Conservation (phyloP, 2,797 vertebrate species). For the Hoplostethus atlanticus region DNA sequence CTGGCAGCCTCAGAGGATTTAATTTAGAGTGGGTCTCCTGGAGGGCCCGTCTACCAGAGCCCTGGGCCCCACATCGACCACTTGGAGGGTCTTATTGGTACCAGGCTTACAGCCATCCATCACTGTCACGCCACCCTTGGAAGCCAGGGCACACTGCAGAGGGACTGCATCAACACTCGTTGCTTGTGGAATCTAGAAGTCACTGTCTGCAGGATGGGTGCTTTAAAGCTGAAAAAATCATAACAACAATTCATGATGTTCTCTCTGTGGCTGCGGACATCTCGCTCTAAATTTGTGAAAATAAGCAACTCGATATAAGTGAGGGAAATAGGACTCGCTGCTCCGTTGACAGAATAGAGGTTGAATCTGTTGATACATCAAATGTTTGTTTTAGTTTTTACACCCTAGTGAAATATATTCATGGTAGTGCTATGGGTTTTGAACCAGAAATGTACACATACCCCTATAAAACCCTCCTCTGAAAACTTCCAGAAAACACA, state of each 20-base stretch:
- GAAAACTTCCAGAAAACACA: no score
- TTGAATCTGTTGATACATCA: constrained; percentile 41
- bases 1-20: constrained; percentile 82
- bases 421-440: constrained; percentile 29
- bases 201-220: constrained; percentile 32
- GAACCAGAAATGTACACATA: constrained; percentile 28
- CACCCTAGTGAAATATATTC: constrained; percentile 10
- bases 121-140: constrained; percentile 80
- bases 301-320: constrained; percentile 7
- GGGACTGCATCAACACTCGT: constrained; percentile 56
- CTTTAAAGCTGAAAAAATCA: constrained; percentile 29
- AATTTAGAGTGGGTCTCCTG: constrained; percentile 86
- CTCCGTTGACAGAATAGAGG: constrained; percentile 44
- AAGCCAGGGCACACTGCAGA: constrained; percentile 47
- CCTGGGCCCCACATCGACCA: constrained; percentile 71
- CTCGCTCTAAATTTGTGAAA: constrained; percentile 21
- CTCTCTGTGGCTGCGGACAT: constrained; percentile 2
- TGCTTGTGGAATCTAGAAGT: constrained; percentile 55
- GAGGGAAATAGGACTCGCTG: constrained; percentile 34
- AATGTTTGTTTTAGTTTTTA: constrained; percentile 49
- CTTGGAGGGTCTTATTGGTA: constrained; percentile 81
- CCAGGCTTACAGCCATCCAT: constrained; percentile 83
- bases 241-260: neutral
- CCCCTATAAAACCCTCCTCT: constrained; percentile 3
- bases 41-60: constrained; percentile 69